These are phyloP conservation scores for Pelvicachromis taeniatus DNA, from an alignment of 2,113 vertebrate species.

Conservation along the genomic window DNA sequence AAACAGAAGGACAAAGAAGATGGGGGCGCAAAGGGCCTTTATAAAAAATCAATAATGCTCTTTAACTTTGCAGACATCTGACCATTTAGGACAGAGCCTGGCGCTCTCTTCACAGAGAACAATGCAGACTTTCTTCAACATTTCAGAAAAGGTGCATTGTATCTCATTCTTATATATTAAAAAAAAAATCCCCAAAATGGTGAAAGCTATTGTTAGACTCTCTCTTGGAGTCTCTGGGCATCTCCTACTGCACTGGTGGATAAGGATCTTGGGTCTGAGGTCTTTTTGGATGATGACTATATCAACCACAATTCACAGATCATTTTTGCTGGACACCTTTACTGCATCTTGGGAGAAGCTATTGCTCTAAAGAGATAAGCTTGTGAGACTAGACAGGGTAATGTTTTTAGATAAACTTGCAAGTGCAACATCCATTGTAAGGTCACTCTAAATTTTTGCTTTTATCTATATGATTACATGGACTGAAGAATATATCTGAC, in stretches of 20 bases:
- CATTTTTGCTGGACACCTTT: neutral
- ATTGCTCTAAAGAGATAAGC: neutral
- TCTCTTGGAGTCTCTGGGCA: neutral
- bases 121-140: constrained; percentile 6
- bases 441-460: neutral
- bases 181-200: neutral
- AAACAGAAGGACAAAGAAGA: neutral
- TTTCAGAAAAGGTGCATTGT: constrained; percentile 10
- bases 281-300: neutral
- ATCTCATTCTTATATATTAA: neutral
- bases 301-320: neutral
- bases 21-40: constrained; percentile 23
- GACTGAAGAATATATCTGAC: neutral
- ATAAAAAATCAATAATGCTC: constrained; percentile 49
- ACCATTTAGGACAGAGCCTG: neutral
- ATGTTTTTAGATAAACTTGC: neutral
- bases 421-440: neutral
- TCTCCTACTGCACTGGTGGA: neutral
- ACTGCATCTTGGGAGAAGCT: neutral
- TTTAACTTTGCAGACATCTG: constrained; percentile 28
- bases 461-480: neutral
- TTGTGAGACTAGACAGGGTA: neutral
- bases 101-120: neutral
- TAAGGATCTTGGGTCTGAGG: neutral
- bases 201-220: neutral